These are phyloP conservation scores for Ophiodon elongatus DNA, from an alignment of 2,113 vertebrate species.

Conservation along the genomic window DNA sequence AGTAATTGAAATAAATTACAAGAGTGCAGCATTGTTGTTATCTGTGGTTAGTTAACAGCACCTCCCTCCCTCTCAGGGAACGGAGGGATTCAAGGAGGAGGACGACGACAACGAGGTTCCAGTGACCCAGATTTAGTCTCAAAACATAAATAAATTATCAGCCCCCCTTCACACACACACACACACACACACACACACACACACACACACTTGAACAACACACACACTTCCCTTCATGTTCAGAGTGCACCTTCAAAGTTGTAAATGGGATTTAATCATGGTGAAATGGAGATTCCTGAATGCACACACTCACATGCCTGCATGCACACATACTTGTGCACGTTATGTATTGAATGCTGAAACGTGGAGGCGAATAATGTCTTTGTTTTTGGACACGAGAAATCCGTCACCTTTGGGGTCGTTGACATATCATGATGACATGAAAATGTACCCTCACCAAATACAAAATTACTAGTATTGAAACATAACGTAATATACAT, in stretches of 20 bases:
- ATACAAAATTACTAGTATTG: too few relatives aligned
- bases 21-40: slow-evolving; percentile 85
- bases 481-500: too few relatives aligned
- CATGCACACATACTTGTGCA: slow-evolving; percentile 36
- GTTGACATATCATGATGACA: too few relatives aligned
- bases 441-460: too few relatives aligned
- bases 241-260: slow-evolving; percentile 66
- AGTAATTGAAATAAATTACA: slow-evolving; percentile 93
- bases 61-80: slow-evolving; percentile 85
- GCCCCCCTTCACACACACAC: slow-evolving; percentile 69
- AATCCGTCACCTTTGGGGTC: background rate
- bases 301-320: background rate
- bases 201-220: slow-evolving; percentile 31
- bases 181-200: slow-evolving; percentile 53
- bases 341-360: slow-evolving; percentile 24
- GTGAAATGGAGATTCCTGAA: slow-evolving; percentile 33
- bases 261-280: slow-evolving; percentile 54
- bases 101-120: slow-evolving; percentile 73
- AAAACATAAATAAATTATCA: slow-evolving; percentile 86
- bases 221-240: slow-evolving; percentile 58
- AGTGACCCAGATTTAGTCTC: slow-evolving; percentile 87
- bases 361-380: background rate
- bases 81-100: slow-evolving; percentile 73
- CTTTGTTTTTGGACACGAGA: background rate
- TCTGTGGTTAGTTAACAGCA: slow-evolving; percentile 84